phyloP scores from a whole-genome alignment of 2,888 invertebrate species.

The Heteromurus nitidus region DNA sequence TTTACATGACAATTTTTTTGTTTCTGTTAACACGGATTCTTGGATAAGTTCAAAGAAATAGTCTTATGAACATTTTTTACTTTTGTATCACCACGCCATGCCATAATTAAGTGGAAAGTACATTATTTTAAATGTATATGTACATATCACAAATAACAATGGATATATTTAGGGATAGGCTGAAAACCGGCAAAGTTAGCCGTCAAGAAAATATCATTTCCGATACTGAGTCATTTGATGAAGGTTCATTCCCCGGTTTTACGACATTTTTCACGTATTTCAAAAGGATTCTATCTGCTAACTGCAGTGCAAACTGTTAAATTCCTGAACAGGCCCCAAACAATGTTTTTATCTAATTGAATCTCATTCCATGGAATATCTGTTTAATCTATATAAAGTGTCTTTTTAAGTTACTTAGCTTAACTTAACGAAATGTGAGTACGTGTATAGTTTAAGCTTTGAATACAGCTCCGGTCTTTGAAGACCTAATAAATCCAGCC shows the following conservation, averaged over 20 bases:
- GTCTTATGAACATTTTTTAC: background rate
- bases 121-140: background rate
- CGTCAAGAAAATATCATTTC: conserved; percentile 24
- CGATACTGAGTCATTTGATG: no score
- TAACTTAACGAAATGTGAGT: no score
- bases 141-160: conserved; percentile 1
- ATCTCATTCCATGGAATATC: no score
- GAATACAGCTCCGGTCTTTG: no score
- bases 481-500: no score
- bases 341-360: no score
- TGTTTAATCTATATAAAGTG: no score
- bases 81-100: background rate
- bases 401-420: no score
- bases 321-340: no score
- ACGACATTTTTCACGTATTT: no score
- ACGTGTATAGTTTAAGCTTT: no score
- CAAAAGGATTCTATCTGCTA: background rate
- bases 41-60: background rate
- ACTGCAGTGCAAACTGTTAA: background rate
- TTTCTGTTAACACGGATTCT: background rate
- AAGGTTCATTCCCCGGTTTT: no score
- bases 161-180: background rate
- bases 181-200: background rate
- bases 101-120: background rate
- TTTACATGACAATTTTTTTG: background rate